Percentiles rank a stretch among this genome's conserved stretches.
Conservation (phyloP, 2,113 vertebrate species). For the Phaetusa simplex region DNA sequence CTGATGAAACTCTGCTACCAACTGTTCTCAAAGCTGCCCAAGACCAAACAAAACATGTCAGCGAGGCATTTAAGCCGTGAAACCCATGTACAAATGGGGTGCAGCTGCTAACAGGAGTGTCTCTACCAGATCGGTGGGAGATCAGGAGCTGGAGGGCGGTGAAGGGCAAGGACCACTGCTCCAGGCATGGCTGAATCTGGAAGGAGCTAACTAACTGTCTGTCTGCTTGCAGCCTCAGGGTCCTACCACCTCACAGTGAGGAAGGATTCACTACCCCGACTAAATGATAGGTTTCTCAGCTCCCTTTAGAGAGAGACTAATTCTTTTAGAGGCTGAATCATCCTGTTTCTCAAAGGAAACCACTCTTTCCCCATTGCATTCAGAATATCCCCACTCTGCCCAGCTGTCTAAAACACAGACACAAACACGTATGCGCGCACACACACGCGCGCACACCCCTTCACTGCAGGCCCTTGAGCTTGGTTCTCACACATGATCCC, state of each 20-base stretch:
- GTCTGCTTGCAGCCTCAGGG: not conserved
- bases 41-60: not conserved
- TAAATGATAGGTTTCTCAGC: not conserved
- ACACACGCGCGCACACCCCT: not conserved
- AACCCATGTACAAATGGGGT: not conserved
- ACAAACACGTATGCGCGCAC: not conserved
- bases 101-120: not conserved
- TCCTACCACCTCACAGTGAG: not conserved
- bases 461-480: not conserved
- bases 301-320: not conserved
- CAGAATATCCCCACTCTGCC: not conserved
- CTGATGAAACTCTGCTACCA: not conserved
- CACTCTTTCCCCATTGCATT: not conserved
- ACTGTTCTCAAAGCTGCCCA: not conserved
- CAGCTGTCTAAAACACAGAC: not conserved
- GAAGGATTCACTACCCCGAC: not conserved
- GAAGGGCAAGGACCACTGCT: not conserved
- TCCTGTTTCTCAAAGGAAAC: not conserved
- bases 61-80: not conserved
- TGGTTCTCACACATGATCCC: not conserved
- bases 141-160: not conserved
- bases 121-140: not conserved
- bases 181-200: not conserved
- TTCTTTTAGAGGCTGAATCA: not conserved
- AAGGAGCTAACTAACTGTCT: not conserved